These are phyloP conservation scores for Hydropsyche tenuis DNA, from an alignment of 1,140 invertebrate species.

Conservation along the genomic window DNA sequence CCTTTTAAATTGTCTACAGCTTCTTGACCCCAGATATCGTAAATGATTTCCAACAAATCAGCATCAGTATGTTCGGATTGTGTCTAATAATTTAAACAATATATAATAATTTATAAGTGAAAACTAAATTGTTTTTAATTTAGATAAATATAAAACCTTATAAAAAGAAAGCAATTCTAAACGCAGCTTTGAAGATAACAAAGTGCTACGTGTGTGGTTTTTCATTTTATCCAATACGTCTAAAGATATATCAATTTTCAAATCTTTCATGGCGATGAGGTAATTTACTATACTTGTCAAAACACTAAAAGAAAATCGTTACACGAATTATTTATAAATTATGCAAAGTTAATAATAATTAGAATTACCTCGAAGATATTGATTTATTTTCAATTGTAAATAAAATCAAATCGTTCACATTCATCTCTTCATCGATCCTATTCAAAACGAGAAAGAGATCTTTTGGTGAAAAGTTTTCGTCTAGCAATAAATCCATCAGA, in stretches of 20 bases:
- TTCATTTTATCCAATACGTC: constrained; percentile 46
- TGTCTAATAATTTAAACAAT: constrained; percentile 26
- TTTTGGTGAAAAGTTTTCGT: constrained; percentile 37
- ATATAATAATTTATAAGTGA: too few species aligned
- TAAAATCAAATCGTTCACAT: constrained; percentile 38
- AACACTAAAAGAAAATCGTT: constrained; percentile 32
- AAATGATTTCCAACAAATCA: constrained; percentile 41
- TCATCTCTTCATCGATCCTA: constrained; percentile 33
- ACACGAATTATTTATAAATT: background rate
- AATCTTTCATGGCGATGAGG: constrained; percentile 36
- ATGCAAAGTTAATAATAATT: background rate
- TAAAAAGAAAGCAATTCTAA: constrained; percentile 45
- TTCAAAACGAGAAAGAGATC: constrained; percentile 34
- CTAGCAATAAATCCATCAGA: constrained; percentile 33
- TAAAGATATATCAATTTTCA: constrained; percentile 35
- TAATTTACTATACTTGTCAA: constrained; percentile 36
- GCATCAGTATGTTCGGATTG: constrained; percentile 38
- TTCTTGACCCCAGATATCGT: constrained; percentile 34
- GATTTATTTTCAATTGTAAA: constrained; percentile 25
- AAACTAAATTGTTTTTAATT: background rate
- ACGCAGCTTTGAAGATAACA: constrained; percentile 45
- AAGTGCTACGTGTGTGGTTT: constrained; percentile 33
- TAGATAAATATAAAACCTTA: constrained; percentile 35
- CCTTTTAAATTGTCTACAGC: background rate
- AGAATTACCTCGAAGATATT: constrained; percentile 34